phyloP scores from a whole-genome alignment of 2,888 invertebrate species.

The Onthophagus sagittarius region DNA sequence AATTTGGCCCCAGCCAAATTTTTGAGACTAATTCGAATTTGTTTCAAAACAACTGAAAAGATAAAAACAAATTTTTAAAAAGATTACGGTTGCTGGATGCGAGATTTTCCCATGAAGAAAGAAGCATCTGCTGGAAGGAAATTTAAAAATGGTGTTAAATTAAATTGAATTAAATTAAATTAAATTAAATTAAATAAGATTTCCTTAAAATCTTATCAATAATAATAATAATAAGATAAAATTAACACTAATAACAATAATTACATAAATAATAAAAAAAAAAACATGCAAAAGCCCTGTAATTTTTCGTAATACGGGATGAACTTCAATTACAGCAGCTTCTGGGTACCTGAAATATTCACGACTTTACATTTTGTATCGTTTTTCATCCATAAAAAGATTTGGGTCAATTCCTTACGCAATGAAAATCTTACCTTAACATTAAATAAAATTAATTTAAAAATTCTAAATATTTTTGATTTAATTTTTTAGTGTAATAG shows the following conservation, averaged over 20 bases:
- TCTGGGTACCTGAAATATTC: slow-evolving; percentile 34
- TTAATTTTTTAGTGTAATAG: neutral
- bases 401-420: slow-evolving; percentile 39
- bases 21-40: neutral
- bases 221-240: slow-evolving; percentile 13
- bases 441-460: neutral
- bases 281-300: slow-evolving; percentile 17
- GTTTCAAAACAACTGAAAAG: neutral
- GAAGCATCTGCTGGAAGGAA: slow-evolving; percentile 2
- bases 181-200: slow-evolving; percentile 5
- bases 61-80: neutral
- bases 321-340: slow-evolving; percentile 45
- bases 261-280: slow-evolving; percentile 15
- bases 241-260: slow-evolving; percentile 19
- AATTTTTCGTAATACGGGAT: neutral
- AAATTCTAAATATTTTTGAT: neutral
- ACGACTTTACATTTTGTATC: slow-evolving; percentile 17
- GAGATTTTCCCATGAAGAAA: neutral
- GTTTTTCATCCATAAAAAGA: slow-evolving; percentile 17
- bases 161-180: too few relatives aligned
- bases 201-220: slow-evolving; percentile 8
- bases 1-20: neutral
- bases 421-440: slow-evolving; percentile 39
- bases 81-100: neutral
- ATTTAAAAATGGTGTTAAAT: slow-evolving; percentile 6